Evolutionary conservation across 2,888 invertebrate genomes (phyloP).

Genomic region (Lithophane socia): DNA sequence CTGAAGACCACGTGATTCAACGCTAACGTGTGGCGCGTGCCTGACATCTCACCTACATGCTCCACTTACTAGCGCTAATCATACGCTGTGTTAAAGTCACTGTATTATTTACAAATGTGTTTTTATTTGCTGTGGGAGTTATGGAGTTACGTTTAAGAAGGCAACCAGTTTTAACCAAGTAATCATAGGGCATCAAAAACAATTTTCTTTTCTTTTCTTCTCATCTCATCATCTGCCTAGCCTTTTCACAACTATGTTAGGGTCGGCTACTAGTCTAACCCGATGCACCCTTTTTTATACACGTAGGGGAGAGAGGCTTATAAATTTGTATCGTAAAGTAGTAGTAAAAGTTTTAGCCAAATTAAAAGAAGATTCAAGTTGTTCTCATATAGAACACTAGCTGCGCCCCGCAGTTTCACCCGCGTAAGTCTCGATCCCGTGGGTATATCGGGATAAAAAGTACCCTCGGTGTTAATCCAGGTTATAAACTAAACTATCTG

Average conservation of each 20-base stretch:
- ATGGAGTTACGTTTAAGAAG: not conserved
- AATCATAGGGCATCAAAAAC: not conserved
- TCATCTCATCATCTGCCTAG: not conserved
- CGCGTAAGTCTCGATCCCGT: too few relatives aligned
- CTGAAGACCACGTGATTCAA: constrained; percentile 51
- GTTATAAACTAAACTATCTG: too few relatives aligned
- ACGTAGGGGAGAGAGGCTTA: not conserved
- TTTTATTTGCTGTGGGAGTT: constrained; percentile 23
- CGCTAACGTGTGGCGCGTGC: constrained; percentile 50
- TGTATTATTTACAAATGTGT: constrained; percentile 34
- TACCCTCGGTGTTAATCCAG: too few relatives aligned
- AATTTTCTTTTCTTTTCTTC: not conserved
- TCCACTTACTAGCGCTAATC: constrained; percentile 58
- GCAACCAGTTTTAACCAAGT: too few relatives aligned
- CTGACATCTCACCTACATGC: constrained; percentile 65
- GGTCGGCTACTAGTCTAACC: not conserved
- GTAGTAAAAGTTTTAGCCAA: not conserved
- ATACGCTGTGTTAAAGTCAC: constrained; percentile 42
- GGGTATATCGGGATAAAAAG: too few relatives aligned
- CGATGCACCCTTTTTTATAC: not conserved
- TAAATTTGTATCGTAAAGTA: not conserved
- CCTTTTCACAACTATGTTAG: not conserved
- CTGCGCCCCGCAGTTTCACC: too few relatives aligned
- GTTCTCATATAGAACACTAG: not conserved
- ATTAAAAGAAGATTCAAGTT: not conserved